Evolutionary conservation across 2,888 invertebrate genomes (phyloP).

Genomic region (Dyspetes luteomarginatus): DNA sequence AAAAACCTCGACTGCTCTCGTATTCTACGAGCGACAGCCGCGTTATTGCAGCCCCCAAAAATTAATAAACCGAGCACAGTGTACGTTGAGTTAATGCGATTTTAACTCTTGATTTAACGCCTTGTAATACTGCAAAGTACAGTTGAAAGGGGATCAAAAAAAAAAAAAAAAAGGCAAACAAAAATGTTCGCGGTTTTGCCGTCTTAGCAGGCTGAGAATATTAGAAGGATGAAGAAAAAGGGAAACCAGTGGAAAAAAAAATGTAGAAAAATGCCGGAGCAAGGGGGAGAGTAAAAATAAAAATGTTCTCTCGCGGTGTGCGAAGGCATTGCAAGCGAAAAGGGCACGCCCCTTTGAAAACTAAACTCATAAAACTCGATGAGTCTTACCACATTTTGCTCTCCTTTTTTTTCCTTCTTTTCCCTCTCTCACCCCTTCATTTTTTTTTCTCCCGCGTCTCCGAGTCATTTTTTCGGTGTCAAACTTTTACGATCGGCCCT

Average conservation of each 20-base stretch:
- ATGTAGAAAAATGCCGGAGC: background rate
- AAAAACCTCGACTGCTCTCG: background rate
- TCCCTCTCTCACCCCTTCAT: slow-evolving; percentile 11
- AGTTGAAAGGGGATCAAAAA: slow-evolving; percentile 18
- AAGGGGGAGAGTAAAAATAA: slow-evolving; percentile 51
- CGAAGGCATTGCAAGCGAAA: slow-evolving; percentile 66
- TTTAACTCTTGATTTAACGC: slow-evolving; percentile 67
- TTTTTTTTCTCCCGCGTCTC: slow-evolving; percentile 45
- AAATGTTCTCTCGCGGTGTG: slow-evolving; percentile 52
- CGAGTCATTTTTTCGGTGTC: slow-evolving; percentile 70
- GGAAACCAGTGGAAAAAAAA: slow-evolving; percentile 33
- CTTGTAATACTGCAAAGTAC: slow-evolving; percentile 33
- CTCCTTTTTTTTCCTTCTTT: slow-evolving; percentile 47
- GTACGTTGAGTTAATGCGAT: slow-evolving; percentile 45
- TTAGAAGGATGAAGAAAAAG: slow-evolving; percentile 29
- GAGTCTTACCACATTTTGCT: slow-evolving; percentile 68
- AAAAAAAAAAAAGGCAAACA: slow-evolving; percentile 40
- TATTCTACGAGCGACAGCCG: background rate
- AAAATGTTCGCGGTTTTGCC: slow-evolving; percentile 55
- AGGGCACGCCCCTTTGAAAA: slow-evolving; percentile 68
- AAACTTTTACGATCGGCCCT: slow-evolving; percentile 72
- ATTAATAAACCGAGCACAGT: slow-evolving; percentile 29
- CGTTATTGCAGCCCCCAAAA: slow-evolving; percentile 28
- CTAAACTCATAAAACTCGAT: slow-evolving; percentile 74
- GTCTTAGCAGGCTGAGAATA: slow-evolving; percentile 19